Conservation (phyloP, 2,888 invertebrate species). For the Spilosoma lubricipeda region DNA sequence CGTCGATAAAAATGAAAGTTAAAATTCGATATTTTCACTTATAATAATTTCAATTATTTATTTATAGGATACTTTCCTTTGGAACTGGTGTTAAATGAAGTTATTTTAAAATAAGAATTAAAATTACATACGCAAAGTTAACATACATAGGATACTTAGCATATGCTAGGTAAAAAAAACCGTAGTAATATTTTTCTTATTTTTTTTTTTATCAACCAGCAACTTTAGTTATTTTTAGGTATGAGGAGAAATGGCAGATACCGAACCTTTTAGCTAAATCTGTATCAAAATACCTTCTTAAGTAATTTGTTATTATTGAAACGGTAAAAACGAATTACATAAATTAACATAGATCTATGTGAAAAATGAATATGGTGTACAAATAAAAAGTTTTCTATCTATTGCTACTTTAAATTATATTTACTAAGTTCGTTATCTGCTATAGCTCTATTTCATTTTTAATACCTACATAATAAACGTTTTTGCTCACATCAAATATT, state of each 20-base stretch:
- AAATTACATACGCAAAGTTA: not conserved
- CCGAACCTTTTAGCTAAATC: not conserved
- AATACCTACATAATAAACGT: not conserved
- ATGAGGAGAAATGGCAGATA: not conserved
- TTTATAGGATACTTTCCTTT: slow-evolving; percentile 15
- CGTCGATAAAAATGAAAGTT: slow-evolving; percentile 60
- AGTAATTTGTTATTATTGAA: not conserved
- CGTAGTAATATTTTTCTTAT: too few species aligned
- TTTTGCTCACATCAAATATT: not conserved
- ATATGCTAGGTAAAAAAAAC: slow-evolving; percentile 5
- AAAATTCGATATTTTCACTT: slow-evolving; percentile 73
- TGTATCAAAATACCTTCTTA: too few species aligned
- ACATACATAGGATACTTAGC: slow-evolving; percentile 9
- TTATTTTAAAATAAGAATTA: slow-evolving; percentile 11
- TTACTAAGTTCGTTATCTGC: not conserved
- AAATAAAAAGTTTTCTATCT: too few species aligned
- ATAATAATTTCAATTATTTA: slow-evolving; percentile 41
- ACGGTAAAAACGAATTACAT: too few species aligned
- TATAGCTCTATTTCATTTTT: not conserved
- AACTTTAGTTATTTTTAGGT: not conserved
- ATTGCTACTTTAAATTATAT: not conserved
- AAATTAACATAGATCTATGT: too few species aligned
- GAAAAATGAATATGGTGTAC: too few species aligned
- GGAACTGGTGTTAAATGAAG: slow-evolving; percentile 8
- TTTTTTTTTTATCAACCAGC: not conserved